A percentile compares a stretch with the other conserved stretches of the same genome.
phyloP scores from a whole-genome alignment of 2,888 invertebrate genomes.

The Odontocolon sp. region DNA sequence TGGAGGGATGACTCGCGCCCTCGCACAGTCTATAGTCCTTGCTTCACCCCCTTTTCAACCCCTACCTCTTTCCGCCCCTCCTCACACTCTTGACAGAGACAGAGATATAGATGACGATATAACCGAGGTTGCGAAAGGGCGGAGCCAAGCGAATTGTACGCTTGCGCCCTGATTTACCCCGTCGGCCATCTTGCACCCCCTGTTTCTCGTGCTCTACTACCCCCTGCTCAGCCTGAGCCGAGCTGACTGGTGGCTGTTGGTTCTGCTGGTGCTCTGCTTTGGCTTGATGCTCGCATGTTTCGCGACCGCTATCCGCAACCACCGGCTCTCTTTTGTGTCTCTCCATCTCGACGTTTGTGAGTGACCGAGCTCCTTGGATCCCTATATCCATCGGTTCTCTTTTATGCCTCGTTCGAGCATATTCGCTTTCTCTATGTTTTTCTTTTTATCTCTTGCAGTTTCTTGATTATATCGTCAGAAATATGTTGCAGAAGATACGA shows the following conservation, averaged over 20 bases:
- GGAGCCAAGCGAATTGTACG: slow-evolving; percentile 65
- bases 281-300: slow-evolving; percentile 69
- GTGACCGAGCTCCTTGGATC: too few species aligned
- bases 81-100: too few species aligned
- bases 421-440: background rate
- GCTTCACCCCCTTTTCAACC: too few species aligned
- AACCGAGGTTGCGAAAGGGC: slow-evolving; percentile 50
- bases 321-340: slow-evolving; percentile 62
- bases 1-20: slow-evolving; percentile 61
- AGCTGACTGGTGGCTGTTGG: background rate
- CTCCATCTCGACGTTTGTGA: background rate
- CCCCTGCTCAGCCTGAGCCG: background rate
- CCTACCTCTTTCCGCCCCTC: too few species aligned
- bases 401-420: background rate
- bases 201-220: slow-evolving; percentile 25
- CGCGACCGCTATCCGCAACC: slow-evolving; percentile 74
- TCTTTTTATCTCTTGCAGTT: background rate
- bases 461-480: background rate
- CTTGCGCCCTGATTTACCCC: slow-evolving; percentile 68
- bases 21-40: slow-evolving; percentile 27
- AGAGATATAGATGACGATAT: slow-evolving; percentile 15
- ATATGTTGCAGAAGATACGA: slow-evolving; percentile 47
- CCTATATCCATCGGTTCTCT: background rate
- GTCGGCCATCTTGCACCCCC: slow-evolving; percentile 76
- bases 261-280: slow-evolving; percentile 13